Evolutionary conservation across 1,140 invertebrate species (phyloP), one percentile per base, ranked within the genome.

Genomic region (Sarcophaga bullata): DNA sequence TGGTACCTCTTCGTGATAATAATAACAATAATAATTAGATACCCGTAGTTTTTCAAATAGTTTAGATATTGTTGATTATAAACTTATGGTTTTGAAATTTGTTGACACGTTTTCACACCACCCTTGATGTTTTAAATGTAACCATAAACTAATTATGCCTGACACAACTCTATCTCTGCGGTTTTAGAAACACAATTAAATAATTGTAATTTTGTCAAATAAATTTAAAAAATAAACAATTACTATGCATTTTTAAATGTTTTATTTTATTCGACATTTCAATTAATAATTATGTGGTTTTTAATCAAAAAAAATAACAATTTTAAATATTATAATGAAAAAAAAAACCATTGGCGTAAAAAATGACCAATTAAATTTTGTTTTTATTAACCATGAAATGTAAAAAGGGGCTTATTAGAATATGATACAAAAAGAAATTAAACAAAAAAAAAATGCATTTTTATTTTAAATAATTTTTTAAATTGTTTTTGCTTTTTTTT

Each of bases 201-300:
- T 19, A 68, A 19, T 25, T 68, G n/a, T 17, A 68, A 68, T 25
- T 68, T 19, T 68, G 62, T 68, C 17, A 68, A 68, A 68, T 68
- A 68, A 68, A 52, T 52, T 52, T 52, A 52, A 52, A 52, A 52
- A 52, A 52, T 10, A 52, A 1, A 10, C 13, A 52, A 10, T 52
- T 52, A 52, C 6, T 10, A 52, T 52, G 13, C 9, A 52, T 52
- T 52, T 52, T 52, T 9, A 52, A 1, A 52, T 15, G 7, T 15
- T 58, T 58, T 58, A n/a, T 58, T 58, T n/a, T 58, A 37, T 68
- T 19, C n/a, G 19, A 58, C 54, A 11, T 68, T 19, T 68, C 19
- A 19, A 68, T 68, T 68, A n/a, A 19, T 19, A 68, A 68, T 68
- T 68, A 68, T 68, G 62, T 19, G 62, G 62, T 68, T 68, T 68